Evolutionary conservation across 2,113 vertebrate species (phyloP).

Genomic region (Hippocampus zosterae): DNA sequence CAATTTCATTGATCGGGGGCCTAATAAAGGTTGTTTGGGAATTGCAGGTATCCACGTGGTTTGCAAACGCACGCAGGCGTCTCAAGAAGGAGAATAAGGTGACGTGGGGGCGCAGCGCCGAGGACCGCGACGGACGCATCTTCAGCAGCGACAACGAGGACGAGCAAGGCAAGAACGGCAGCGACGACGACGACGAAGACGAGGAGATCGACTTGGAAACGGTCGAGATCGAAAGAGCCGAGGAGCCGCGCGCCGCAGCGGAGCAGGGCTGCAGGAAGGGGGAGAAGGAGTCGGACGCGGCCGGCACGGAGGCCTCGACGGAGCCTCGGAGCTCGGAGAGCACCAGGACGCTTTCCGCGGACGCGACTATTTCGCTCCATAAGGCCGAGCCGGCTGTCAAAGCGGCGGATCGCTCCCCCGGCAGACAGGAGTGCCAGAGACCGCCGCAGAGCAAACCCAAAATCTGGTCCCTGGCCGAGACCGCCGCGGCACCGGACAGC

Average conservation of each 20-base stretch:
- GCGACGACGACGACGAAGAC: slow-evolving; percentile 83
- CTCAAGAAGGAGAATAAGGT: slow-evolving; percentile 97
- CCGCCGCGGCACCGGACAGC: slow-evolving; percentile 90
- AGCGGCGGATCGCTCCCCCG: slow-evolving; percentile 73
- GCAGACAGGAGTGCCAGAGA: slow-evolving; percentile 78
- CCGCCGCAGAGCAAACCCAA: slow-evolving; percentile 89
- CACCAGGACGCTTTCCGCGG: slow-evolving; percentile 72
- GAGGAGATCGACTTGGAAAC: slow-evolving; percentile 96
- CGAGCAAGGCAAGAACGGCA: slow-evolving; percentile 73
- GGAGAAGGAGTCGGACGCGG: slow-evolving; percentile 76
- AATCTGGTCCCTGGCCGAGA: slow-evolving; percentile 99
- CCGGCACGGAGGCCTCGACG: slow-evolving; percentile 66
- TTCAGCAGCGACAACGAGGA: slow-evolving; percentile 97
- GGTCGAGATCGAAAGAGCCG: slow-evolving; percentile 92
- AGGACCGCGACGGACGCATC: slow-evolving; percentile 86
- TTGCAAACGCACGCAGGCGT: slow-evolving; percentile 86
- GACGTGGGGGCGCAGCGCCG: slow-evolving; percentile 94
- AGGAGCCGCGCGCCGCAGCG: slow-evolving; percentile 80
- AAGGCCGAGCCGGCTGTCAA: slow-evolving; percentile 75
- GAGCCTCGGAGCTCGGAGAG: slow-evolving; percentile 59
- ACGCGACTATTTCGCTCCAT: slow-evolving; percentile 71
- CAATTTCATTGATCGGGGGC: neutral
- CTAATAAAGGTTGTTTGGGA: neutral
- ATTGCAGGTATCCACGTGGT: slow-evolving; percentile 89
- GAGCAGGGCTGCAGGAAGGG: slow-evolving; percentile 61